Conservation (phyloP, 64 coral and sea anemone species). For the Catalaphyllia jardinei region DNA sequence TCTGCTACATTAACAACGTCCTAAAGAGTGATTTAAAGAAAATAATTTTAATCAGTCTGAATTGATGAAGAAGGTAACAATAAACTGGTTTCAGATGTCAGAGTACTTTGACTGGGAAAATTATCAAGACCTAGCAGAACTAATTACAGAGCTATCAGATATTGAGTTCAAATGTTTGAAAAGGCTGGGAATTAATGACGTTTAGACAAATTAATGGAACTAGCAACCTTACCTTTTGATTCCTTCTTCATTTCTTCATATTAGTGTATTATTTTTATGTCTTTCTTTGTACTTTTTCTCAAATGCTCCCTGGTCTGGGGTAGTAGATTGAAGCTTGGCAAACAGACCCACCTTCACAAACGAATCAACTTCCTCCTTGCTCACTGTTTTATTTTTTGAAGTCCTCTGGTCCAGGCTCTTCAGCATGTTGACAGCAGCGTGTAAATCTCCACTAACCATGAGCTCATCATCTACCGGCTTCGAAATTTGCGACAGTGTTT, state of each 20-base stretch:
- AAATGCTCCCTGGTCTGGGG: too few species aligned
- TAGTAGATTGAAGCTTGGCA: too few species aligned
- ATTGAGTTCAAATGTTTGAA: too few species aligned
- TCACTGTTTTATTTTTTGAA: background rate
- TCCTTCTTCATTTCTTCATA: too few species aligned
- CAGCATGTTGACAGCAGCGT: conserved; percentile 24
- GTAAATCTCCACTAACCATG: conserved; percentile 20
- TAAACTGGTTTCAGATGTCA: background rate
- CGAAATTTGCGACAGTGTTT: conserved; percentile 2
- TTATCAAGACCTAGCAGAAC: too few species aligned
- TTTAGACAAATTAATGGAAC: too few species aligned
- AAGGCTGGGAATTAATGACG: too few species aligned
- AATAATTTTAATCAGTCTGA: background rate
- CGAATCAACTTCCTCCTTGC: background rate
- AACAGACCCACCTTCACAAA: conserved; percentile 1
- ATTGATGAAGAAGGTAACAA: background rate
- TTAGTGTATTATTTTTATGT: too few species aligned
- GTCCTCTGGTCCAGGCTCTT: conserved; percentile 2
- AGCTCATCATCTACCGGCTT: background rate
- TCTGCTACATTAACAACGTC: conserved; percentile 59
- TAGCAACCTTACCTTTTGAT: too few species aligned
- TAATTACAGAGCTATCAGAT: too few species aligned
- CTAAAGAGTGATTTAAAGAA: conserved; percentile 2
- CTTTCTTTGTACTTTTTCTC: too few species aligned
- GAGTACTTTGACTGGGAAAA: too few species aligned